These are phyloP conservation scores for Cirrhinus molitorella DNA, from an alignment of 2,797 vertebrate species.

Conservation along the genomic window DNA sequence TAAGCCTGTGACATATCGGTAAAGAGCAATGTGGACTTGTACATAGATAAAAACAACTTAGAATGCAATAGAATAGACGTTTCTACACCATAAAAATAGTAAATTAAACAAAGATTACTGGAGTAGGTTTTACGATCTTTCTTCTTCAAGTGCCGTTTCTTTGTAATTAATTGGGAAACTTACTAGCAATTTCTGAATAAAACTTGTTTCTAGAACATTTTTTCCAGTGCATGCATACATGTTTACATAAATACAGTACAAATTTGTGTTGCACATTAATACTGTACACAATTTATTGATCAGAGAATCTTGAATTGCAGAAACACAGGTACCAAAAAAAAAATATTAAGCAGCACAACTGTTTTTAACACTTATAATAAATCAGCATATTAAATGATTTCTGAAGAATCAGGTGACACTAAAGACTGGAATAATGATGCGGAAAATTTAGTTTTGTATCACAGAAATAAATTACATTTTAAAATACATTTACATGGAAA, in stretches of 20 bases:
- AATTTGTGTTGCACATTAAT: background rate
- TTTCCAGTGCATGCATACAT: background rate
- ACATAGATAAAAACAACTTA: constrained; percentile 30
- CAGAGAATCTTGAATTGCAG: too few relatives aligned
- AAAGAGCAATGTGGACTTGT: constrained; percentile 17
- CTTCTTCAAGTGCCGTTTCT: background rate
- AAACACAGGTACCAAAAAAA: too few relatives aligned
- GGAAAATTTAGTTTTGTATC: too few relatives aligned
- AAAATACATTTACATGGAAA: too few relatives aligned
- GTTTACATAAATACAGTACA: background rate
- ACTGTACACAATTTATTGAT: background rate
- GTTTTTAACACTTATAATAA: too few relatives aligned
- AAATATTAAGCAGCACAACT: too few relatives aligned
- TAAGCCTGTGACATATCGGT: constrained; percentile 71
- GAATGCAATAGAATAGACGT: background rate
- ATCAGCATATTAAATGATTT: too few relatives aligned
- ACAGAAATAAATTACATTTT: too few relatives aligned
- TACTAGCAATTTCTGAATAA: background rate
- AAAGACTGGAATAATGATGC: too few relatives aligned
- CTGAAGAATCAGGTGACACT: too few relatives aligned
- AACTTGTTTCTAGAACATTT: background rate
- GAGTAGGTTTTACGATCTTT: background rate
- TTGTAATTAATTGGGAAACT: background rate
- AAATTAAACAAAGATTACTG: background rate
- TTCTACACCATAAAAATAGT: background rate